These are phyloP conservation scores for Scartelaos histophorus DNA, from an alignment of 2,113 vertebrate species.

Conservation along the genomic window DNA sequence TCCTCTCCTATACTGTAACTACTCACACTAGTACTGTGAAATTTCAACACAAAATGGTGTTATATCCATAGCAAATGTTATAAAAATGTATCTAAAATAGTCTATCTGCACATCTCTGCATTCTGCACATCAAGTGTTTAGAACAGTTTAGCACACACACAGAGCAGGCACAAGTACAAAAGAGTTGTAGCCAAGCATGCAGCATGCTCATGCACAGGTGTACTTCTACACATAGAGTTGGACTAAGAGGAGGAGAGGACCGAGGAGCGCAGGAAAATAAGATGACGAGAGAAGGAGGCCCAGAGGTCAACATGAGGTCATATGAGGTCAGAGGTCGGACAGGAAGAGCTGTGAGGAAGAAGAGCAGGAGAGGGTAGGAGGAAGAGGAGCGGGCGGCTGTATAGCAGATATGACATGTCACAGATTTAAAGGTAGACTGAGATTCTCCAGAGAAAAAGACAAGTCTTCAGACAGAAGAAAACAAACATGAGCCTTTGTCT, in stretches of 20 bases:
- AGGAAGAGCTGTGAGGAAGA: conserved; percentile 81
- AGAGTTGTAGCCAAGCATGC: conserved; percentile 62
- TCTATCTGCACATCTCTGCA: background rate
- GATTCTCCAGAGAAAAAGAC: conserved; percentile 52
- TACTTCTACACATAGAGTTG: conserved; percentile 67
- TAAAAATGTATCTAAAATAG: background rate
- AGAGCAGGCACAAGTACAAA: conserved; percentile 16
- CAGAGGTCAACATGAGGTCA: conserved; percentile 84
- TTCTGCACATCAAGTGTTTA: background rate
- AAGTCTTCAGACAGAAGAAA: conserved; percentile 1
- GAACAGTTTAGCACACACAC: conserved; percentile 18
- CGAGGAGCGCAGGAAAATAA: conserved; percentile 64
- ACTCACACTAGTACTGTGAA: background rate
- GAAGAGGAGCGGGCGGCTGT: conserved; percentile 68
- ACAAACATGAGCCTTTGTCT: conserved; percentile 31
- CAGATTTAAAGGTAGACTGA: conserved; percentile 40
- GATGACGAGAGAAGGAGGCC: conserved; percentile 79
- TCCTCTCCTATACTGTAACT: conserved; percentile 23
- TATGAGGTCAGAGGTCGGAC: conserved; percentile 88
- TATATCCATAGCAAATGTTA: background rate
- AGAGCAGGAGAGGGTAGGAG: conserved; percentile 67
- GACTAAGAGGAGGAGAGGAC: conserved; percentile 65
- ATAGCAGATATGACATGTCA: conserved; percentile 76
- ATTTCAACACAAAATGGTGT: background rate
- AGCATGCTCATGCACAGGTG: conserved; percentile 71